Conservation (phyloP, 2,888 invertebrate species). For the Drosophila austrosaltans region DNA sequence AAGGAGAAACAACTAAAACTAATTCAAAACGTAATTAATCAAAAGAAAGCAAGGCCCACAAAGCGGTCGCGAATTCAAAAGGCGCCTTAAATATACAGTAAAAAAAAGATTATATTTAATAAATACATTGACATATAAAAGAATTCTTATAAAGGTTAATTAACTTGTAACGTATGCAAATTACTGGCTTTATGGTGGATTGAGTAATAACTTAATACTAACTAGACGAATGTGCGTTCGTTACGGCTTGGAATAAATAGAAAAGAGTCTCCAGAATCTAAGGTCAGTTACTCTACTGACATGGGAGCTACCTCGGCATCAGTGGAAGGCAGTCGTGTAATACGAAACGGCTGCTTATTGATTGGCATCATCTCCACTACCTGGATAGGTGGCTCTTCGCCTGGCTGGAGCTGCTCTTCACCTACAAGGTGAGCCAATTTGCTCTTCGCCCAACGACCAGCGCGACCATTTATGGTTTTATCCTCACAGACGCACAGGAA, state of each 20-base stretch:
- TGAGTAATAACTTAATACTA: constrained; percentile 27
- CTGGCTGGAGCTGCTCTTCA: constrained; percentile 82
- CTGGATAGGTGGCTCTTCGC: constrained; percentile 82
- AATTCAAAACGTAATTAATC: constrained; percentile 74
- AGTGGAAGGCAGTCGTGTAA: constrained; percentile 64
- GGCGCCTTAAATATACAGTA: constrained; percentile 33
- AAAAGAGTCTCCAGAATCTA: constrained; percentile 1
- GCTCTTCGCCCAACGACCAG: constrained; percentile 87
- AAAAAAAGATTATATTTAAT: constrained; percentile 48
- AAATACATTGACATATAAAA: constrained; percentile 49
- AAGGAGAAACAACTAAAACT: constrained; percentile 80
- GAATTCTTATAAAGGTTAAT: not conserved
- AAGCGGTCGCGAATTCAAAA: constrained; percentile 59
- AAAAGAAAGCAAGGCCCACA: constrained; percentile 68
- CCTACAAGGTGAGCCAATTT: constrained; percentile 86
- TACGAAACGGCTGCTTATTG: constrained; percentile 83
- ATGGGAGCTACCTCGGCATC: constrained; percentile 66
- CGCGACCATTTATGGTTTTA: constrained; percentile 91
- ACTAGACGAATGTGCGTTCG: constrained; percentile 46
- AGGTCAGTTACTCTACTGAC: constrained; percentile 53
- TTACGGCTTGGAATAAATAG: constrained; percentile 22
- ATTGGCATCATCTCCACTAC: constrained; percentile 83
- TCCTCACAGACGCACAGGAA: constrained; percentile 98
- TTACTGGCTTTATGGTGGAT: not conserved
- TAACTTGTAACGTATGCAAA: not conserved